Evolutionary conservation across 1,140 invertebrate genomes (phyloP).

Genomic region (Micrasema minimum): DNA sequence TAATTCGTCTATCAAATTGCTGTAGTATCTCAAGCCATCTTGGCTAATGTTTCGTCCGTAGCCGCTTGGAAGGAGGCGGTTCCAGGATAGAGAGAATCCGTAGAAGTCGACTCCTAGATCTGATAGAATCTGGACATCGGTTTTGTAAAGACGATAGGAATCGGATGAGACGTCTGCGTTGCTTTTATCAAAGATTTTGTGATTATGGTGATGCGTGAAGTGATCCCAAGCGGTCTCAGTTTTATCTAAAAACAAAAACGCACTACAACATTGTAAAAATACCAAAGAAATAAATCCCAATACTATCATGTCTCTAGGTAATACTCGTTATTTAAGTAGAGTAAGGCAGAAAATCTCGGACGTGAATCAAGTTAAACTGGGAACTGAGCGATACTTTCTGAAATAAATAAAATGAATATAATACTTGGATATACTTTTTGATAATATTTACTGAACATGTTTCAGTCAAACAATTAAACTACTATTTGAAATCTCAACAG

Average conservation of each 20-base stretch:
- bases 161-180: constrained; percentile 69
- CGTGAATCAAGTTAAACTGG: no score
- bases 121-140: constrained; percentile 68
- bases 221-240: constrained; percentile 65
- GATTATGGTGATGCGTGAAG: constrained; percentile 58
- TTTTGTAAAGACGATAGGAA: constrained; percentile 69
- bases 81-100: constrained; percentile 67
- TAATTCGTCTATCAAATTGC: background rate
- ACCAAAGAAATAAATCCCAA: no score
- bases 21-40: constrained; percentile 40
- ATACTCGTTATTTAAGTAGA: no score
- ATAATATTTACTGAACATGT: no score
- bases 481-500: no score
- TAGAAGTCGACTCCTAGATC: constrained; percentile 62
- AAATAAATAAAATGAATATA: no score
- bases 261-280: no score
- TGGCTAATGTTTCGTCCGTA: constrained; percentile 48
- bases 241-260: constrained; percentile 57
- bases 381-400: no score
- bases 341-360: no score
- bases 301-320: no score
- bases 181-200: constrained; percentile 58
- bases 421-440: no score
- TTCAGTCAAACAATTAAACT: no score
- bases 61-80: constrained; percentile 64